Percentiles rank a stretch among this genome's conserved stretches.
Evolutionary conservation across 1,140 invertebrate genomes (phyloP).

Genomic region (Monochamus saltuarius): DNA sequence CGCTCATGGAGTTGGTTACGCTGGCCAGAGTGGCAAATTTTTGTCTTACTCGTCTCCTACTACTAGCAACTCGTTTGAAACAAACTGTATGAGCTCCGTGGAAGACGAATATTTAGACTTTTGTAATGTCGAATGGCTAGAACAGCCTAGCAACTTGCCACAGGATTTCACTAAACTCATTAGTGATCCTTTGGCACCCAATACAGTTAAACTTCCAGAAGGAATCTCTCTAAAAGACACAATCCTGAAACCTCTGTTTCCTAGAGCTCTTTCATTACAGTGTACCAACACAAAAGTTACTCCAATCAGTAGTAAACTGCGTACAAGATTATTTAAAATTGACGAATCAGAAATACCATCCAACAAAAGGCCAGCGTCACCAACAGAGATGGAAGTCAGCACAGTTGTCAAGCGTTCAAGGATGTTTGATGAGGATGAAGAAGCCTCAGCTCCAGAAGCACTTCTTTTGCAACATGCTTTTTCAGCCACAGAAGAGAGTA

Average conservation of each 20-base stretch:
- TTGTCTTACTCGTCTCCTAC: constrained; percentile 53
- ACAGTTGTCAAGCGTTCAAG: constrained; percentile 57
- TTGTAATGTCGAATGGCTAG: constrained; percentile 61
- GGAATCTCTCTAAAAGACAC: constrained; percentile 34
- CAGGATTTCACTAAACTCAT: constrained; percentile 52
- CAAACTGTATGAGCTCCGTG: constrained; percentile 59
- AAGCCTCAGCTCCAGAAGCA: constrained; percentile 11
- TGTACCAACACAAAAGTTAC: constrained; percentile 28
- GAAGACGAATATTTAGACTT: constrained; percentile 72
- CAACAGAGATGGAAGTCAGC: constrained; percentile 49
- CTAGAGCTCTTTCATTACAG: constrained; percentile 53
- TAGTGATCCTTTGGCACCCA: constrained; percentile 42
- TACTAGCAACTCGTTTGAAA: constrained; percentile 47
- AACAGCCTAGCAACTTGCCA: constrained; percentile 36
- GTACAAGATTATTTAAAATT: constrained; percentile 26
- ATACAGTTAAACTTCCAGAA: constrained; percentile 18
- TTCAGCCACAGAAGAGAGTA: constrained; percentile 61
- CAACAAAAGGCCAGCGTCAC: constrained; percentile 66
- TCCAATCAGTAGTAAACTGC: constrained; percentile 46
- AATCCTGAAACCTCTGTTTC: constrained; percentile 42
- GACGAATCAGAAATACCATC: constrained; percentile 35
- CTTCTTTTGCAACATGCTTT: constrained; percentile 54
- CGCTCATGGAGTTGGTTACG: constrained; percentile 53
- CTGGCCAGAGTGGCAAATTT: constrained; percentile 52
- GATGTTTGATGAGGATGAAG: constrained; percentile 39